A percentile compares a stretch with the other conserved stretches of the same genome.
phyloP scores from a whole-genome alignment of 2,797 vertebrate genomes.

The Sciurus vulgaris region DNA sequence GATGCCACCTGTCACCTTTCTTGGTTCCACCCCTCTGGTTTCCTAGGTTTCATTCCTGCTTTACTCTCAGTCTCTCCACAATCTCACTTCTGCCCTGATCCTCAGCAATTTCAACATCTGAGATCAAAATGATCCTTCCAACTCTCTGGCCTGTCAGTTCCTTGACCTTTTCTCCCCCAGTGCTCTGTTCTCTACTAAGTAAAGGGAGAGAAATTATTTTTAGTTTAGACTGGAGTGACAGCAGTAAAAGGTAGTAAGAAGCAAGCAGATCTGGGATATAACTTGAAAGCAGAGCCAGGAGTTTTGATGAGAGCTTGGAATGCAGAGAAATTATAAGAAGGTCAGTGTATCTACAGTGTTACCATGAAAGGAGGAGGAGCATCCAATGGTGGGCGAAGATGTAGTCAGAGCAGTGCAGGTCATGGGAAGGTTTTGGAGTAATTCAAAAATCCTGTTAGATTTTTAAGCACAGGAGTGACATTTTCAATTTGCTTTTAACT shows the following conservation, averaged over 20 bases:
- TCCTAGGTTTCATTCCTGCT: neutral
- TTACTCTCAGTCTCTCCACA: neutral
- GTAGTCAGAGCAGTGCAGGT: neutral
- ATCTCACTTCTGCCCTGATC: neutral
- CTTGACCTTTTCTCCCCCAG: neutral
- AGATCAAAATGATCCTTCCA: neutral
- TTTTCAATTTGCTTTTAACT: constrained; percentile 7
- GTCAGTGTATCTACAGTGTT: neutral
- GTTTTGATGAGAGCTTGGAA: neutral
- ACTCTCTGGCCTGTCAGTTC: neutral
- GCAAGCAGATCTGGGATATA: neutral
- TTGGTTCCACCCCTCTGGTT: neutral
- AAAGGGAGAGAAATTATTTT: neutral
- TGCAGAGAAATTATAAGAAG: neutral
- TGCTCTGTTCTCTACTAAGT: neutral
- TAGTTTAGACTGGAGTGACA: neutral
- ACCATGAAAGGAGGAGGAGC: neutral
- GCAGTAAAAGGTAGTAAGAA: neutral
- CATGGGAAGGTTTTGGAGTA: neutral
- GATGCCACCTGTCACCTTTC: neutral
- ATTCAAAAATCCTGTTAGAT: neutral
- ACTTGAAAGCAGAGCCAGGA: neutral
- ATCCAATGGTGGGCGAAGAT: neutral
- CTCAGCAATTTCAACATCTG: neutral
- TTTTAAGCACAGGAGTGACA: neutral